Percentiles rank a stretch among this genome's conserved stretches.
phyloP scores from a whole-genome alignment of 2,797 vertebrate genomes.

The Gymnothorax javanicus region DNA sequence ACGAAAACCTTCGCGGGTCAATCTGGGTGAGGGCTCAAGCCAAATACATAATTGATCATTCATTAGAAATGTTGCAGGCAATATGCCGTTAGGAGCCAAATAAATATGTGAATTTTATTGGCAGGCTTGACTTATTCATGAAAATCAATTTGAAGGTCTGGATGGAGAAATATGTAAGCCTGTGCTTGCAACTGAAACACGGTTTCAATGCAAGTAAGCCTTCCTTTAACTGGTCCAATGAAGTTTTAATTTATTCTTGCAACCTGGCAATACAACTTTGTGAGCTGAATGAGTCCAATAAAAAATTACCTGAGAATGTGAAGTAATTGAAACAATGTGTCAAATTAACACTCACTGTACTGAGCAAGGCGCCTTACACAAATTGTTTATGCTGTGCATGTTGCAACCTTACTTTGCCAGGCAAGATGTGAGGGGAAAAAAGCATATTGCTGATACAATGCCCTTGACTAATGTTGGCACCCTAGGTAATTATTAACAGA shows the following conservation, averaged over 20 bases:
- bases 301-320: neutral
- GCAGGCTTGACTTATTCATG: neutral
- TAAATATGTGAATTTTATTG: neutral
- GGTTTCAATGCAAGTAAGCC: too few species aligned
- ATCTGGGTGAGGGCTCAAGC: neutral
- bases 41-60: slow-evolving; percentile 5
- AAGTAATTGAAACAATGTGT: neutral
- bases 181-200: neutral
- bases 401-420: neutral
- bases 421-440: neutral
- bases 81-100: neutral
- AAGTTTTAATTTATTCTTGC: neutral
- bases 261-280: neutral
- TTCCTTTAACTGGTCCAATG: neutral
- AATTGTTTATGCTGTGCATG: neutral
- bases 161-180: neutral
- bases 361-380: neutral
- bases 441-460: neutral
- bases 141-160: neutral
- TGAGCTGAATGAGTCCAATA: neutral
- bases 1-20: neutral
- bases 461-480: too few species aligned
- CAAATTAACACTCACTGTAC: neutral
- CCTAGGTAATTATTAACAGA: too few species aligned
- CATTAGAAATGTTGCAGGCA: neutral